Conservation (phyloP, 2,113 vertebrate genomes). For the Eulemur rufifrons region DNA sequence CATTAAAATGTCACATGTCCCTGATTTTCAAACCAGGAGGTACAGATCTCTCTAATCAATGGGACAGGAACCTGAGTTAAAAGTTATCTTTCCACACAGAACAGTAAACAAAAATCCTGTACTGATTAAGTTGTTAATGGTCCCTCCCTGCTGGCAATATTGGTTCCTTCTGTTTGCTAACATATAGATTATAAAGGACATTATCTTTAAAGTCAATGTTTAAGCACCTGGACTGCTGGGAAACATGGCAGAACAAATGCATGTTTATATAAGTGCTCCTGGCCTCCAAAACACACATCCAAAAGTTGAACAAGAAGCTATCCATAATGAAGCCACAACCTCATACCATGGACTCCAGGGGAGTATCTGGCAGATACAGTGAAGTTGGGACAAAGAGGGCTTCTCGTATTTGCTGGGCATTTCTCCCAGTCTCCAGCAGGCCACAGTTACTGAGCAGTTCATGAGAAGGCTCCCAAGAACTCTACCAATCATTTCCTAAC, state of each 20-base stretch:
- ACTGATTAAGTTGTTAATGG: slow-evolving; percentile 57
- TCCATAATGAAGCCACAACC: not conserved
- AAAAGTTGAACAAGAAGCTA: slow-evolving; percentile 27
- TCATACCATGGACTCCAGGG: slow-evolving; percentile 3
- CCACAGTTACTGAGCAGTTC: not conserved
- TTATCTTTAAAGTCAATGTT: slow-evolving; percentile 74
- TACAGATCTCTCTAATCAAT: slow-evolving; percentile 41
- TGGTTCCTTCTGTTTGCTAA: slow-evolving; percentile 56
- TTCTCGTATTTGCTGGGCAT: not conserved
- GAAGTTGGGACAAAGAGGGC: not conserved
- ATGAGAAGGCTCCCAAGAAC: not conserved
- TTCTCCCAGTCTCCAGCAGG: not conserved
- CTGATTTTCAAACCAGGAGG: slow-evolving; percentile 64
- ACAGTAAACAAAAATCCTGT: slow-evolving; percentile 63
- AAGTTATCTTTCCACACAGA: slow-evolving; percentile 62
- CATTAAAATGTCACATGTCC: slow-evolving; percentile 45
- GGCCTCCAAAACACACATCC: not conserved
- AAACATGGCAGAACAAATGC: slow-evolving; percentile 51
- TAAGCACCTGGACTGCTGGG: slow-evolving; percentile 54
- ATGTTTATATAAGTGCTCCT: slow-evolving; percentile 48
- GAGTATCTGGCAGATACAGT: not conserved
- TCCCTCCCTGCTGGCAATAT: slow-evolving; percentile 25
- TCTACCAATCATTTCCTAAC: not conserved
- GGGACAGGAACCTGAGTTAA: slow-evolving; percentile 53
- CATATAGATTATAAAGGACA: slow-evolving; percentile 51